Conservation (phyloP, 1,140 invertebrate genomes). For the Acromyrmex echinatior region DNA sequence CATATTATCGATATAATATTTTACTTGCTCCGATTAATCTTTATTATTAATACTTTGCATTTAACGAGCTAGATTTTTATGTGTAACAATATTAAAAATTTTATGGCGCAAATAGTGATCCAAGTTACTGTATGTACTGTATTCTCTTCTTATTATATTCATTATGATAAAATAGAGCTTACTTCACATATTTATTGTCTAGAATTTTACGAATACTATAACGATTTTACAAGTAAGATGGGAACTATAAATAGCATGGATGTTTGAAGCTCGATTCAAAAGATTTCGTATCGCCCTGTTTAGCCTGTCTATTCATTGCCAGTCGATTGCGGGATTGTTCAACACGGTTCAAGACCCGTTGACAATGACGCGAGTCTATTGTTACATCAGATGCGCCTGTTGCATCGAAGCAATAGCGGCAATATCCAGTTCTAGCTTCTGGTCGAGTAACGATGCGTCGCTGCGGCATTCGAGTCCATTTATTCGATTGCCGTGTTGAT, state of each 20-base stretch:
- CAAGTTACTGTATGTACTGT: neutral
- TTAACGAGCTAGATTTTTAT: no score
- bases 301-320: neutral
- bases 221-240: neutral
- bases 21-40: no score
- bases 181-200: neutral
- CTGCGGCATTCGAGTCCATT: constrained; percentile 38
- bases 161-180: neutral
- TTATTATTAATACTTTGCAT: no score
- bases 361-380: constrained; percentile 70
- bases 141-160: no score
- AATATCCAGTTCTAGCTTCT: neutral
- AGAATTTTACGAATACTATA: neutral
- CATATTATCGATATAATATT: no score
- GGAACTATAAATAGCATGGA: no score
- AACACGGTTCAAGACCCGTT: constrained; percentile 55
- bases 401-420: constrained; percentile 56
- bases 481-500: constrained; percentile 17
- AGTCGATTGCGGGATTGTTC: constrained; percentile 53
- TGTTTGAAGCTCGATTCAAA: neutral
- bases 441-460: neutral
- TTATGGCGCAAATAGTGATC: neutral
- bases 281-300: neutral
- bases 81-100: neutral
- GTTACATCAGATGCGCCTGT: constrained; percentile 55